These are phyloP conservation scores for Drosophila formosana DNA, from an alignment of 2,888 invertebrate genomes.

Conservation along the genomic window DNA sequence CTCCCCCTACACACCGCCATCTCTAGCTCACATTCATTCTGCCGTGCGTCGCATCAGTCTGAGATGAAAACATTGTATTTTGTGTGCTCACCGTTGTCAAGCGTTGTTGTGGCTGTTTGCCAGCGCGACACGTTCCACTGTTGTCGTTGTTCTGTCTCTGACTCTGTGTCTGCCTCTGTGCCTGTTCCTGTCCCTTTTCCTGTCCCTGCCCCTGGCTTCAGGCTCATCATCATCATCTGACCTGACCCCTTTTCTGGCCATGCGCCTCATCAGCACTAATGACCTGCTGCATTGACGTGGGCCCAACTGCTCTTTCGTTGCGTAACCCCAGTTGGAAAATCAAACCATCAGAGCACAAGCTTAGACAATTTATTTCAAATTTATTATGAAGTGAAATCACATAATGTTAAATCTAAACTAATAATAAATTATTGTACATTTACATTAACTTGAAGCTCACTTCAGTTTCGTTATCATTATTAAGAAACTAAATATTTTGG, in stretches of 20 bases:
- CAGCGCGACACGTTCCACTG: constrained; percentile 18
- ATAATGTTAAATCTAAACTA: too few species aligned
- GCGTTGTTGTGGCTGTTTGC: constrained; percentile 36
- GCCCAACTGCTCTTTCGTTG: constrained; percentile 16
- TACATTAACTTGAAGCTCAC: too few species aligned
- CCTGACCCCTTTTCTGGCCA: constrained; percentile 20
- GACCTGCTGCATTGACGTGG: constrained; percentile 64
- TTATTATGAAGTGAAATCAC: too few species aligned
- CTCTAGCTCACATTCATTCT: constrained; percentile 52
- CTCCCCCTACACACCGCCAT: neutral
- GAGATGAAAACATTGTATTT: constrained; percentile 42
- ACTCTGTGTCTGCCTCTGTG: neutral
- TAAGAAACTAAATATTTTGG: too few species aligned
- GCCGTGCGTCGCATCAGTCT: constrained; percentile 5
- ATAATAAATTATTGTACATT: too few species aligned
- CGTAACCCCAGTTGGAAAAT: constrained; percentile 31
- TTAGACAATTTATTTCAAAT: too few species aligned
- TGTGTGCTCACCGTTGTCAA: constrained; percentile 29
- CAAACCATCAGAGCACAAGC: neutral
- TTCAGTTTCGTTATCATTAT: too few species aligned
- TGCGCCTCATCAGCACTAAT: constrained; percentile 73
- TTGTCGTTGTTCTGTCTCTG: neutral
- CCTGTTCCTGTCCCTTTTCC: too few species aligned
- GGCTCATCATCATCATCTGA: neutral
- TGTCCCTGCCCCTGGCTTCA: neutral